phyloP scores from a whole-genome alignment of 2,113 vertebrate species.

The Silurus meridionalis region DNA sequence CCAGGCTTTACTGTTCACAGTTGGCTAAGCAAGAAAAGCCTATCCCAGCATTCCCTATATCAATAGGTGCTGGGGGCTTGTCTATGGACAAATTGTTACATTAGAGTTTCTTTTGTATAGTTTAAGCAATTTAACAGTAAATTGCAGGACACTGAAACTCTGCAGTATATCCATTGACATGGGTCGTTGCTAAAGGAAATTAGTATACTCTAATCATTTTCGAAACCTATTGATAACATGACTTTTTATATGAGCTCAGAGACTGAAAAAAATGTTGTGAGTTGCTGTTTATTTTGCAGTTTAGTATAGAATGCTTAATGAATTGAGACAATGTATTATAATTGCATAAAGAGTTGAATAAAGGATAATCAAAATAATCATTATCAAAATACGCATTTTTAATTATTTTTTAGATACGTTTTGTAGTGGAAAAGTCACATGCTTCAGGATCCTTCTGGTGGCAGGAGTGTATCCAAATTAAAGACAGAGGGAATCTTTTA shows the following conservation, averaged over 20 bases:
- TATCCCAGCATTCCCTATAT: slow-evolving; percentile 42
- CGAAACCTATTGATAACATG: neutral
- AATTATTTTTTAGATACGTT: neutral
- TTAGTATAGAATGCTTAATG: neutral
- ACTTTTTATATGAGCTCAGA: neutral
- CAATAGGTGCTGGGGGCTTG: slow-evolving; percentile 46
- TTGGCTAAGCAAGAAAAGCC: slow-evolving; percentile 51
- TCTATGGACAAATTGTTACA: slow-evolving; percentile 43
- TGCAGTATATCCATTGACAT: neutral
- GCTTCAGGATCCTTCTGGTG: neutral
- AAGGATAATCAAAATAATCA: neutral
- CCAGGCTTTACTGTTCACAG: slow-evolving; percentile 53
- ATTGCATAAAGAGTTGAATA: neutral
- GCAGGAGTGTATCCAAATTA: neutral
- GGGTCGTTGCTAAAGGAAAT: neutral
- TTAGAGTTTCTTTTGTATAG: slow-evolving; percentile 39
- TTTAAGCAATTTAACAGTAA: slow-evolving; percentile 35
- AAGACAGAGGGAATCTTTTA: neutral
- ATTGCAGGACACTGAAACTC: slow-evolving; percentile 8
- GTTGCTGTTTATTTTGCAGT: neutral
- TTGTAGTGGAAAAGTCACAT: neutral
- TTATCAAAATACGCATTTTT: too few species aligned
- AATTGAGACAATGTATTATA: neutral
- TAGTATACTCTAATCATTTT: neutral
- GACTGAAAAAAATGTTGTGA: neutral